Base-by-base conservation (phyloP, 2,888 invertebrate species). In the Synergus umbraculus region DNA sequence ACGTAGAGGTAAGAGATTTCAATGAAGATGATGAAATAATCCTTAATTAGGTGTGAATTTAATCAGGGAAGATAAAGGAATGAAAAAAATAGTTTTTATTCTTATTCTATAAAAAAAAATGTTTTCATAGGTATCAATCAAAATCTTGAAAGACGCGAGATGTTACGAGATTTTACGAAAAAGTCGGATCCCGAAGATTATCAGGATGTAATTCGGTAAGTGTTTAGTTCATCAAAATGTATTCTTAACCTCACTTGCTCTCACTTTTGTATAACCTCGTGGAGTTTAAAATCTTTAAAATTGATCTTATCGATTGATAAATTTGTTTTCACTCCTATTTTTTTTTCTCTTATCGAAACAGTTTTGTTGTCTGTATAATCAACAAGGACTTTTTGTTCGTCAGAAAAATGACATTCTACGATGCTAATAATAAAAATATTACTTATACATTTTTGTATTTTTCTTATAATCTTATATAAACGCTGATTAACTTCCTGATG, bases 111-210 rank as follows among this genome's bases (percentile, higher is more conserved):
- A 37, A 73, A 73, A 54, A 54, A 10, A 7, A 29, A 69, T 69
- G 64, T 65, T 46, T 1, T 67, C 44, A 49, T 87, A 97, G 97
- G 96, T 88, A 94, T 97, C 88, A 94, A 95, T 89, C 97, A 97
- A 93, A 97, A 96, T 92, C 94, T 96, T 90, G 97, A 97, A 92
- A 95, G 96, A 91, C 93, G 96, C 88, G 96, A 96, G 88, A 95
- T 95, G 90, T 94, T 96, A 81, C 95, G 96, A 89, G 95, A 96
- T 89, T 94, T 95, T 85, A 94, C 94, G 87, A 95, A 95, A 88
- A 96, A 95, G 92, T 93, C 94, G 78, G 94, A 94, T 86, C 95
- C 96, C 87, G 93, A 94, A 78, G 95, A 95, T 54, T 88, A 90
- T 80, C 94, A 94, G 87, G 95, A 95, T 92, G 93, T 94, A 88